These are phyloP conservation scores for Ptilorrhoa leucosticta DNA, from an alignment of 2,113 vertebrate genomes.

Conservation along the genomic window DNA sequence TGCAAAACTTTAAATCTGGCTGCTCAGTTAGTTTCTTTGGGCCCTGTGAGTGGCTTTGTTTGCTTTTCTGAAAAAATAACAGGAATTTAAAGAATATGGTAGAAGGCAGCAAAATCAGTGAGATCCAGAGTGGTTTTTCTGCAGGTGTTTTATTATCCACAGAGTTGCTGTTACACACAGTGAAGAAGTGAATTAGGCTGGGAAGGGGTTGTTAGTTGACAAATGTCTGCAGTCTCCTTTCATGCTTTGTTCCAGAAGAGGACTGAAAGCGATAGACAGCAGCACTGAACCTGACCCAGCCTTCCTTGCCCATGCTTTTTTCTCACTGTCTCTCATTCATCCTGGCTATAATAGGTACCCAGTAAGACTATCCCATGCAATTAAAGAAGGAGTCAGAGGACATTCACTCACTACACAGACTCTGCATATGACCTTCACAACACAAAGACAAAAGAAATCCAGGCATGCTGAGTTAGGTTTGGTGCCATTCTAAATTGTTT, in stretches of 20 bases:
- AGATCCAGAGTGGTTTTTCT: background rate
- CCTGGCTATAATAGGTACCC: background rate
- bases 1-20: background rate
- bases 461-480: background rate
- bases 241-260: background rate
- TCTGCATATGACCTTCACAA: background rate
- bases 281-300: background rate
- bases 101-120: background rate
- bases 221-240: background rate
- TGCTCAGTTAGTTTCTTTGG: background rate
- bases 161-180: background rate
- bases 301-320: background rate
- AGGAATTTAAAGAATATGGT: background rate
- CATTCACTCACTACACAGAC: background rate
- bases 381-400: background rate
- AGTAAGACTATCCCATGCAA: background rate
- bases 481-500: background rate
- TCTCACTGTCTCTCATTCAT: background rate
- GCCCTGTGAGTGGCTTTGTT: background rate
- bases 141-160: background rate
- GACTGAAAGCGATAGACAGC: background rate
- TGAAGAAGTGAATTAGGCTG: background rate
- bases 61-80: background rate
- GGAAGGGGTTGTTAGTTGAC: background rate
- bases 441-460: background rate